These are phyloP conservation scores for Conopomorpha cramerella DNA, from an alignment of 1,140 invertebrate species.

Conservation along the genomic window DNA sequence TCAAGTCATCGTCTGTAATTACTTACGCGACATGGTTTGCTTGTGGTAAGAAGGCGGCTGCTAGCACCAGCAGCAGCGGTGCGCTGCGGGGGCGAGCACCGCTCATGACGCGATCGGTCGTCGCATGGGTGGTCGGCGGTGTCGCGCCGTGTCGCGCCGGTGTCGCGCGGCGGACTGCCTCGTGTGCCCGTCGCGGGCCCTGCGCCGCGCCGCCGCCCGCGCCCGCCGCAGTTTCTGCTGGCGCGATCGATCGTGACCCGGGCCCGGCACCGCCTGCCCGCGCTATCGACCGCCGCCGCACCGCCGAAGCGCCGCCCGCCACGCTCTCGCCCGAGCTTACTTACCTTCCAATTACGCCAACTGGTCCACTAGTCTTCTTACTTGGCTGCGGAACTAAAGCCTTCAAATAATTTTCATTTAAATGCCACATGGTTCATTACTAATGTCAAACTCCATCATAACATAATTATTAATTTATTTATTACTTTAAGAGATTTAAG, in stretches of 20 bases:
- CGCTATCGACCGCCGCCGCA: slow-evolving; percentile 34
- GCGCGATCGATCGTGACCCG: slow-evolving; percentile 28
- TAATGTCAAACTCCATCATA: too few species aligned
- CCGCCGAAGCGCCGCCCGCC: slow-evolving; percentile 25
- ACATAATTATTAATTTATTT: too few species aligned
- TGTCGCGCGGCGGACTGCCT: slow-evolving; percentile 27
- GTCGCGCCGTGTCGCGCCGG: slow-evolving; percentile 17
- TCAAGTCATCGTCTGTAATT: too few species aligned
- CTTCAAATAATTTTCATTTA: slow-evolving; percentile 13
- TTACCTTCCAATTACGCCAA: too few species aligned
- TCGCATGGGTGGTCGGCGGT: slow-evolving; percentile 16
- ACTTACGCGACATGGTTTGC: slow-evolving; percentile 44
- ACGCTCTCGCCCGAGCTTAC: too few species aligned
- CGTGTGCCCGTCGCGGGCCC: slow-evolving; percentile 7
- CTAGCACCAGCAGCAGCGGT: slow-evolving; percentile 33
- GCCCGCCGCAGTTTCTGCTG: slow-evolving; percentile 18
- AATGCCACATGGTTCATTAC: too few species aligned
- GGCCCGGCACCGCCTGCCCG: slow-evolving; percentile 30
- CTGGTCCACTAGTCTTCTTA: too few species aligned
- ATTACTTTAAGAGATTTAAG: too few species aligned
- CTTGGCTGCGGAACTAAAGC: too few species aligned
- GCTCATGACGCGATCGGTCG: slow-evolving; percentile 26
- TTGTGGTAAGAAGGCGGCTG: slow-evolving; percentile 33
- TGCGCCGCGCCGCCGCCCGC: slow-evolving; percentile 7
- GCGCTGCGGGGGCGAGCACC: slow-evolving; percentile 26